Evolutionary conservation across 2,797 vertebrate species (phyloP).

Genomic region (Gallirallus australis): DNA sequence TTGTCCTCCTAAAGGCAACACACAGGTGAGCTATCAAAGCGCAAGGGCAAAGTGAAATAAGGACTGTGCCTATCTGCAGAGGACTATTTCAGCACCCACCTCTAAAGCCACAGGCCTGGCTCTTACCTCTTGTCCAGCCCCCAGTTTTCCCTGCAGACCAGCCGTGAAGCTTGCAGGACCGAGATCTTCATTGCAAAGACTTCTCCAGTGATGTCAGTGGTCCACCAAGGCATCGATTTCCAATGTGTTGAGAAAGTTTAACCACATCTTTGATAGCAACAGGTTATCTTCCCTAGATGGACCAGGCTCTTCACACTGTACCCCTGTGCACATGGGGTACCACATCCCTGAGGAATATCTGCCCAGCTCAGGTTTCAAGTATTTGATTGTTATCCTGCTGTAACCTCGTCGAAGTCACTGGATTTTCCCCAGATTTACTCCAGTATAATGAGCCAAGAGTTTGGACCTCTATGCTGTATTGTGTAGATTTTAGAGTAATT

Average conservation of each 20-base stretch:
- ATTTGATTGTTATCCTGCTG: constrained; percentile 27
- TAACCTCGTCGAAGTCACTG: neutral
- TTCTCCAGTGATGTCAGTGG: neutral
- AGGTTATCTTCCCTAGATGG: neutral
- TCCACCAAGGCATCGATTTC: neutral
- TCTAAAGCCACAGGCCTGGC: neutral
- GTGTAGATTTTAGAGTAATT: constrained; percentile 68
- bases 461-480: constrained; percentile 33
- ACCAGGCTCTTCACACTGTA: neutral
- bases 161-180: neutral
- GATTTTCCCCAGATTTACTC: constrained; percentile 43
- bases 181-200: neutral
- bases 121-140: neutral
- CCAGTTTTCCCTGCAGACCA: neutral
- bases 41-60: neutral
- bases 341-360: neutral
- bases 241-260: rapidly evolving
- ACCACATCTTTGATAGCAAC: neutral
- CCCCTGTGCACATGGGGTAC: neutral
- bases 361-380: neutral
- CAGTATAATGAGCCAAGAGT: constrained; percentile 52
- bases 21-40: neutral
- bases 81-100: neutral
- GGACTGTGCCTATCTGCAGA: neutral
- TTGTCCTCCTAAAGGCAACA: neutral